A percentile compares a stretch with the other conserved stretches of the same genome.
phyloP scores from a whole-genome alignment of 2,797 vertebrate species.

The Sphenopsis melanotis region DNA sequence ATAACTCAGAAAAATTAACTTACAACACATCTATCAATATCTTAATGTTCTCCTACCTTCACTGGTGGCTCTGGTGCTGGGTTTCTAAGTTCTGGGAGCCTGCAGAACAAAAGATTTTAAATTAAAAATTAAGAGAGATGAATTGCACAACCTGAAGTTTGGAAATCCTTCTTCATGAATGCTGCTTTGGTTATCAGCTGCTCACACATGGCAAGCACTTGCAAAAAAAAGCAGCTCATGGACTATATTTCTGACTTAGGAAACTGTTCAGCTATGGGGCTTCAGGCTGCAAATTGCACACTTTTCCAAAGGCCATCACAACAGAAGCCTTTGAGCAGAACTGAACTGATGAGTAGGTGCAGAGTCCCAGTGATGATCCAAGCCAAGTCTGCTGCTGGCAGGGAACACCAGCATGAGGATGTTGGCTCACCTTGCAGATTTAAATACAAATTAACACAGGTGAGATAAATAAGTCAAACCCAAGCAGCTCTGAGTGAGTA shows the following conservation, averaged over 20 bases:
- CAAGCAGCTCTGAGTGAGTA: neutral
- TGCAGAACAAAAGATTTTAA: slow-evolving; percentile 61
- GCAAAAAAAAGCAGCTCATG: neutral
- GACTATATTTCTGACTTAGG: neutral
- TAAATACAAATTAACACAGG: neutral
- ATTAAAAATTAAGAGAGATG: neutral
- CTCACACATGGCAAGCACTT: neutral
- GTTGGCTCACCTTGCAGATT: neutral
- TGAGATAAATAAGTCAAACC: neutral
- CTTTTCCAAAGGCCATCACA: neutral
- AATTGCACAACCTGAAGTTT: neutral
- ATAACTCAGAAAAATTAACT: neutral
- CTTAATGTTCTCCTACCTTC: slow-evolving; percentile 81
- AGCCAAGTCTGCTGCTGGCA: neutral
- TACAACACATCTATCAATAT: neutral
- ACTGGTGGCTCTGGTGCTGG: slow-evolving; percentile 80
- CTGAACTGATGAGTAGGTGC: neutral
- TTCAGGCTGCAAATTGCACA: neutral
- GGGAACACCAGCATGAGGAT: neutral
- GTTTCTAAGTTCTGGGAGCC: slow-evolving; percentile 84
- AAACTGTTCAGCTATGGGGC: neutral
- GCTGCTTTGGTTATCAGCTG: neutral
- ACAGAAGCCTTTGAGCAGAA: neutral
- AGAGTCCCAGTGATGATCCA: neutral
- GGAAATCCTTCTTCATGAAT: neutral